Base-by-base conservation (phyloP, 2,888 invertebrate genomes). In the Xestobium rufovillosum region DNA sequence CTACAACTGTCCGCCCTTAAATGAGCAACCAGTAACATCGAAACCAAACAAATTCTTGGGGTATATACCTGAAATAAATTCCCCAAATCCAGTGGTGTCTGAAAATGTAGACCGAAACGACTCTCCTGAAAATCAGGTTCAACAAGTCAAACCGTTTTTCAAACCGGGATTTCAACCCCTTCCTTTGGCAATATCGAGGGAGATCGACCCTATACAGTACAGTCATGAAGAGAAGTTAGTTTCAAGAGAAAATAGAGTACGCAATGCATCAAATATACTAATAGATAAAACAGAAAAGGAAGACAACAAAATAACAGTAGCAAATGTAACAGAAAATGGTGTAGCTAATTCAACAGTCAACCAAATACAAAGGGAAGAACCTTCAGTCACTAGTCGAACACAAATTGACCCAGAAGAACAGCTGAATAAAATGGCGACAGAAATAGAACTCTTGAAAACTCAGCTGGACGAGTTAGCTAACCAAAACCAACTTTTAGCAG, bases 1-100 rank as follows among this genome's bases (percentile, higher is more conserved):
- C 1, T 75, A 50, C 44, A n/a, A n/a, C 31, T 65, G 65, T 43
- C 56, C 59, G 2, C 61, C 63, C 0, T 39, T 63, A 10, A 60
- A 56, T 36, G 63, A 64, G 47, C 61, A 63, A 47, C 63, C 64
- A 1, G 54, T 59, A 10, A 63, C 64, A 2, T 50, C 51, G 3
- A 60, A 60, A 47, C 62, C 61, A 3, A 63, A 57, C 31, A 59
- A 51, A 4, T 64, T 57, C 47, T 46, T 63, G 25, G 64, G 63
- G 15, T 61, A 59, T 34, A 50, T 61, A 3, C 59, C 62, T 3
- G 55, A 54, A 35, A 45, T 43, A 9, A 48, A 44, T 14, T 13
- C 49, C 13, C 14, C 36, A 14, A 19, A 38, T 10, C 33, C 46
- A n/a, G 41, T 44, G 4, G 44, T 44, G 1, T 19, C 23, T 12